A percentile compares a stretch with the other conserved stretches of the same genome.
These are phyloP conservation scores for Napeogenes inachia DNA, from an alignment of 2,888 invertebrate genomes.

Conservation along the genomic window DNA sequence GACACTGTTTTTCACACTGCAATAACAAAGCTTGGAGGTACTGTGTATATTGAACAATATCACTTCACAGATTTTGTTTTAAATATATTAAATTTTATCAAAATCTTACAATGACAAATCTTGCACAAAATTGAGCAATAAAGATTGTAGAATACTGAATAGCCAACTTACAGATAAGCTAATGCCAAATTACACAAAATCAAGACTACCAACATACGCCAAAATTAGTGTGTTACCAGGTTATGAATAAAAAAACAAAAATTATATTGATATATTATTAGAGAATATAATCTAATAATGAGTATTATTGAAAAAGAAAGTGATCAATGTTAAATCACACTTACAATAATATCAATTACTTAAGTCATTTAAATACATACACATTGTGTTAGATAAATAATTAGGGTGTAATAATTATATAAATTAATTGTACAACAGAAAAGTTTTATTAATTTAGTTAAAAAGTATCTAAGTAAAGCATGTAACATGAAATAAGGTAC, in stretches of 20 bases:
- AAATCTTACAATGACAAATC: constrained; percentile 23
- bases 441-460: too few species aligned
- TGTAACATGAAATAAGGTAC: too few species aligned
- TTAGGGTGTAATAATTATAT: too few species aligned
- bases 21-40: background rate
- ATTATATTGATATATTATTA: background rate
- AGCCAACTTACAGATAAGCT: constrained; percentile 1
- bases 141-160: constrained; percentile 2
- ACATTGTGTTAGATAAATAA: too few species aligned
- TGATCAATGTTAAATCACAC: too few species aligned
- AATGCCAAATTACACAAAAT: constrained; percentile 6
- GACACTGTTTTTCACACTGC: constrained; percentile 11
- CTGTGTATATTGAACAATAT: constrained; percentile 9
- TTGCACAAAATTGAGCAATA: constrained; percentile 20
- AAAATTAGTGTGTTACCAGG: constrained; percentile 5
- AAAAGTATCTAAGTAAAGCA: too few species aligned
- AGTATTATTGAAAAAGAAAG: too few species aligned
- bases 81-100: constrained; percentile 22
- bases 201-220: constrained; percentile 13
- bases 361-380: too few species aligned
- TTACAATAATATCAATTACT: too few species aligned
- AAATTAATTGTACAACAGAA: too few species aligned
- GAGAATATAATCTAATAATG: background rate
- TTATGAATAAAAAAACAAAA: background rate
- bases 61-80: constrained; percentile 11